phyloP scores from a whole-genome alignment of 2,888 invertebrate species.

The Scaeva pyrastri region DNA sequence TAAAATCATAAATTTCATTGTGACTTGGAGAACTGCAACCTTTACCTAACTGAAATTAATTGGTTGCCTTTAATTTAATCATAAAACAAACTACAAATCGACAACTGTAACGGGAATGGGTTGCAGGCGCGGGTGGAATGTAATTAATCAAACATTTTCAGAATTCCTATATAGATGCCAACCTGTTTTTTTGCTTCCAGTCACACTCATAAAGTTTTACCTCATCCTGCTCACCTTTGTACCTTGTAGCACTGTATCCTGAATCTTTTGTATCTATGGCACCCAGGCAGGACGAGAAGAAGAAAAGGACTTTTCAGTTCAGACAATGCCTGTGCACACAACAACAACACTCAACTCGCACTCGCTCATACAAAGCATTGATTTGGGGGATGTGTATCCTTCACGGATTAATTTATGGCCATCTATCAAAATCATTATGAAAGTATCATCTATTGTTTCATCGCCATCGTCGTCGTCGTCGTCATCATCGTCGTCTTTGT shows the following conservation, averaged over 20 bases:
- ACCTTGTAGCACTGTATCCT: too few species aligned
- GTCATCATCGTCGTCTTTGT: background rate
- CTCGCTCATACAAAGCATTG: slow-evolving; percentile 17
- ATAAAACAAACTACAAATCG: slow-evolving; percentile 69
- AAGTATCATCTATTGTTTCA: slow-evolving; percentile 74
- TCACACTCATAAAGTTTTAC: slow-evolving; percentile 47
- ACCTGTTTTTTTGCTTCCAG: slow-evolving; percentile 43
- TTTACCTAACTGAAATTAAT: slow-evolving; percentile 44
- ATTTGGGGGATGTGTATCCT: slow-evolving; percentile 51
- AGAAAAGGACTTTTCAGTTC: slow-evolving; percentile 15
- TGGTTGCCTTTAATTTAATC: slow-evolving; percentile 67
- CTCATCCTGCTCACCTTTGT: slow-evolving; percentile 50
- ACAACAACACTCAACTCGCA: background rate
- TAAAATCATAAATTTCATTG: slow-evolving; percentile 54
- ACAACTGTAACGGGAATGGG: slow-evolving; percentile 69
- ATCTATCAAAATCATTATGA: slow-evolving; percentile 76
- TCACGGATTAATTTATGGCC: slow-evolving; percentile 62
- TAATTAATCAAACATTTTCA: slow-evolving; percentile 75
- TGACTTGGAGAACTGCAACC: slow-evolving; percentile 49
- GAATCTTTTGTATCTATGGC: slow-evolving; percentile 35
- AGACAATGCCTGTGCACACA: slow-evolving; percentile 41
- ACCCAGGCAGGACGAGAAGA: background rate
- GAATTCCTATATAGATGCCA: slow-evolving; percentile 57
- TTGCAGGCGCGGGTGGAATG: slow-evolving; percentile 59
- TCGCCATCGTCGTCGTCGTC: background rate